Evolutionary conservation across 2,113 vertebrate species (phyloP).

Genomic region (Baryphthengus martii): DNA sequence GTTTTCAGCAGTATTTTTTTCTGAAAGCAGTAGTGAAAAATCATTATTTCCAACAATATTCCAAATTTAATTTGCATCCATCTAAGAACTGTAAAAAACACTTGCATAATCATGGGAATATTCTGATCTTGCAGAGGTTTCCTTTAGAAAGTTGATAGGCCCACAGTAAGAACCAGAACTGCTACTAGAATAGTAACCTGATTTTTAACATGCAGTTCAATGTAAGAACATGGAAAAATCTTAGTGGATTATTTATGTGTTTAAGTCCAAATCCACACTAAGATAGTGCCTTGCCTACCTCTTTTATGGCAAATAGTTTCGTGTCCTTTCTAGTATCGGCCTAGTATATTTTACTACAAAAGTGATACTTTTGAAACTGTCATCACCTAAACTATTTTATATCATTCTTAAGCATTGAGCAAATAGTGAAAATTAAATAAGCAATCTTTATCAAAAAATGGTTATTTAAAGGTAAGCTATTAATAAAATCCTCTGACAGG

Average conservation of each 20-base stretch:
- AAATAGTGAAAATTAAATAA: background rate
- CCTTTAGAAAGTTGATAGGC: background rate
- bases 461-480: conserved; percentile 50
- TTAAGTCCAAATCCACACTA: background rate
- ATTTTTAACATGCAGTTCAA: background rate
- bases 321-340: background rate
- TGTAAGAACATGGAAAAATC: background rate
- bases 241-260: background rate
- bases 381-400: background rate
- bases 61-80: background rate
- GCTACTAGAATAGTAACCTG: background rate
- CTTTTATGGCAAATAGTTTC: background rate
- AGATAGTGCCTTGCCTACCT: background rate
- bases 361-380: background rate
- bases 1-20: background rate
- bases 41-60: background rate
- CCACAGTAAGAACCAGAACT: background rate
- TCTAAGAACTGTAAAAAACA: background rate
- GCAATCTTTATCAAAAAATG: conserved; percentile 26
- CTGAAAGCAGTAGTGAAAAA: background rate
- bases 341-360: background rate
- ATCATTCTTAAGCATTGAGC: background rate
- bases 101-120: background rate
- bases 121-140: background rate
- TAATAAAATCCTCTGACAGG: conserved; percentile 61